Base-by-base conservation (phyloP, 2,113 vertebrate genomes). In the Glaucomys volans region DNA sequence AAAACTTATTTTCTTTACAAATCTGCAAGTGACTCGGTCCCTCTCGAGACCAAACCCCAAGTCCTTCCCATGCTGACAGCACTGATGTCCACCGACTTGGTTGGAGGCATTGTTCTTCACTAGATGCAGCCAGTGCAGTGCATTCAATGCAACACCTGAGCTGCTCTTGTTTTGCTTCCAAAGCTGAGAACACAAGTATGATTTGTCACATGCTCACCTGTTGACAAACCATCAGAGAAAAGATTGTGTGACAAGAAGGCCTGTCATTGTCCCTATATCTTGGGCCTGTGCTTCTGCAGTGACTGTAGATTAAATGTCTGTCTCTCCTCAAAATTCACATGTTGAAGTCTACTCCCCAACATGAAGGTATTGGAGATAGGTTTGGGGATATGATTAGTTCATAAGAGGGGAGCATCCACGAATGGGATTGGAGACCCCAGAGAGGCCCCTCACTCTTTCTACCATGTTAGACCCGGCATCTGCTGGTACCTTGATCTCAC, bases 61-160 rank as follows among this genome's bases (percentile, higher is more conserved):
- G 40, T 32, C 5, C n/a, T 77, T 54, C n/a, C 42, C 7, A 10
- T 16, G 35, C 6, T 10, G 28, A 44, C 0, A 5, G 28, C 13
- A 5, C 13, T 44, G 1, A 1, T 28, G 30, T 11, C 16, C 7
- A 24, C 11, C 69, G 62, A 50, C 2, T 40, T 7, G 17, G 3
- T 47, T 71, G 16, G 59, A 40, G 32, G 42, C 28, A 14, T 37
- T 59, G 18, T 64, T 50, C 17, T 59, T 42, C 44, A 66, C 47
- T 50, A 37, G 9, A 54, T 40, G 35, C 18, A 57, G n/a, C 32
- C 30, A 69, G 20, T 37, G 26, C 0, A 72, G 54, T 8, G 11
- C 17, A 40, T 1, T 32, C 11, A n/a, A 57, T n/a, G 10, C 52
- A 64, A 59, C 3, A 1, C 42, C 18, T 9, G 18, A 6, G n/a